Evolutionary conservation across 2,113 vertebrate species (phyloP).

Genomic region (Colossoma macropomum): DNA sequence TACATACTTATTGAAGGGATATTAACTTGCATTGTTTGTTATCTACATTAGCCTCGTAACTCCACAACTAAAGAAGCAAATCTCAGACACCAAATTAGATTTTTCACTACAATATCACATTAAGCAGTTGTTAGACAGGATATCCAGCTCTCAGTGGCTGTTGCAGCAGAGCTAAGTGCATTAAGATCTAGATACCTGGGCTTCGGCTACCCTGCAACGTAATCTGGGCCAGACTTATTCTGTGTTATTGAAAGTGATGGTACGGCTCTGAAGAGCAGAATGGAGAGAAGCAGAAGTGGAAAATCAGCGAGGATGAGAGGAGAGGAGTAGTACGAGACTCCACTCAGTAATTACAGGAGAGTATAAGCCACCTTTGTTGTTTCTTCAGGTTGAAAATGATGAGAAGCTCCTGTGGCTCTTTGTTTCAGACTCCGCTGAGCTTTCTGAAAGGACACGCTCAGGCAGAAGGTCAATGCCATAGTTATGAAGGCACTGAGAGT

Average conservation of each 20-base stretch:
- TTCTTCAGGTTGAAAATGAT: slow-evolving; percentile 7
- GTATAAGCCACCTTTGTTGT: neutral
- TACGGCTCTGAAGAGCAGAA: slow-evolving; percentile 11
- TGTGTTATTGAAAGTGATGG: neutral
- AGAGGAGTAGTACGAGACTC: slow-evolving; percentile 1
- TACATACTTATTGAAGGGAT: too few species aligned
- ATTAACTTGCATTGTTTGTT: too few species aligned
- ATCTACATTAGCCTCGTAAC: too few species aligned
- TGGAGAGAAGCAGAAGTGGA: neutral
- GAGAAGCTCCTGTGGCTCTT: slow-evolving; percentile 57
- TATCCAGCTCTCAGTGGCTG: neutral
- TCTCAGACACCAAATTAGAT: too few species aligned
- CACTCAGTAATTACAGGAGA: slow-evolving; percentile 5
- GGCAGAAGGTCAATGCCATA: slow-evolving; percentile 69
- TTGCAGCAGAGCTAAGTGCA: neutral
- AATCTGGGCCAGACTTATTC: neutral
- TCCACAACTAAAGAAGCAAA: too few species aligned
- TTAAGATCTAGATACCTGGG: neutral
- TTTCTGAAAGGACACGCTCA: slow-evolving; percentile 53
- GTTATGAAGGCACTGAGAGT: slow-evolving; percentile 60
- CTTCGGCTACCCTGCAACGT: neutral
- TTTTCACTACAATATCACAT: too few species aligned
- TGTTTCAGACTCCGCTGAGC: slow-evolving; percentile 62
- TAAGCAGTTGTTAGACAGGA: neutral
- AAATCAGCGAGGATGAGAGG: slow-evolving; percentile 17